Base-by-base conservation (phyloP, 2,797 vertebrate species). In the Sebastes minor region DNA sequence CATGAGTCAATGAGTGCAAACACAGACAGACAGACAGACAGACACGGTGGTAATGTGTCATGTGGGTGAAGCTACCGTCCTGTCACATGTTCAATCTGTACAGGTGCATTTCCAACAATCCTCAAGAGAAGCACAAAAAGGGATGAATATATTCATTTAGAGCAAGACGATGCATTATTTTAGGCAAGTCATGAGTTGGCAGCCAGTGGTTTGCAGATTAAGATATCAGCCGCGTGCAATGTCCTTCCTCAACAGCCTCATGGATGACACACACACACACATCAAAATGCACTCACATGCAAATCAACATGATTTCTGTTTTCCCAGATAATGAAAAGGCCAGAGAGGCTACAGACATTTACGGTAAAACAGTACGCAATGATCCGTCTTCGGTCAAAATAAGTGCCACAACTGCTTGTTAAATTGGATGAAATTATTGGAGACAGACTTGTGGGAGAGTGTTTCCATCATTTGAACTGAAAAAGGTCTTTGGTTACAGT, bases 1-100 rank as follows among this genome's bases (percentile, higher is more conserved):
- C 81, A 90, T 64, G 57, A 88, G 76, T 87, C 84, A 87, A 27
- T 85, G 80, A 74, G 79, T 83, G 81, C 30, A 30, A 27, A 30
- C 12, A 38, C 12, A 38, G 12, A 38, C 35, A 38, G 5, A 49
- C 42, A 38, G 5, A 49, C 42, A 38, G 14, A 46, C 42, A 82
- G 84, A 83, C 79, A 49, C 6, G 2, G 7, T 61, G 52, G 61
- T 62, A 68, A 80, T 76, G 82, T 80, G 83, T 90, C 90, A 65
- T 23, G 9, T 72, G 64, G 18, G 25, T 22, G 22, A 76, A 74
- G 46, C 74, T 81, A 63, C 56, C 11, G 14, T 77, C 53, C 60
- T 52, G 18, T 84, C 80, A 90, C 18, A 32, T 32, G 12, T 11
- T 13, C 10, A 2, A 33, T 53, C 65, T 28, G 1, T 25, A 49